Base-by-base conservation (phyloP, 1,140 invertebrate species). In the Aphaenogaster floridana region DNA sequence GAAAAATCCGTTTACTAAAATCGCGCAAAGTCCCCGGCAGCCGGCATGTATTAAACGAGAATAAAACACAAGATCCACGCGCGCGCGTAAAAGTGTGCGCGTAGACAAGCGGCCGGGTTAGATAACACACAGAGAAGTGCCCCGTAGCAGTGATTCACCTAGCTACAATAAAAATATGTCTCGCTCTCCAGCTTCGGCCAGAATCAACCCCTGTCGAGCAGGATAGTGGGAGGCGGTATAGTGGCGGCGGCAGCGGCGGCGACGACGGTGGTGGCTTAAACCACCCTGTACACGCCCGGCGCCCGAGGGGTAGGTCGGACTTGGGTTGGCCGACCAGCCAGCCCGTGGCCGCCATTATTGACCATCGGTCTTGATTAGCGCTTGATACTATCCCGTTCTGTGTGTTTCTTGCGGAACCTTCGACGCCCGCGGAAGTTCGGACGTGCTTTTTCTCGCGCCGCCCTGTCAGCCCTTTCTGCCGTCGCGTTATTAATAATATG, bases 171-270 rank as follows among this genome's bases (percentile, higher is more conserved):
- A 93, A 93, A 93, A 93, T 92, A 92, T 91, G 91, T 92, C 91
- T 84, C 89, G 72, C 63, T 91, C 87, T 90, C 79, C 63, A 92
- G 90, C 81, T 90, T 54, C 21, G 52, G 81, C 72, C 88, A 89
- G 94, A 93, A 93, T 91, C 93, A 93, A 79, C 94, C 93, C 94
- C 86, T 94, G 90, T 88, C 90, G 86, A 94, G 93, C 77, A 92
- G 90, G 88, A 92, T 92, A 79, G 86, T 79, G 87, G 80, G 78
- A 86, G 80, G 77, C 64, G 81, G 87, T 63, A 76, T 63, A 76
- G 80, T 13, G 90, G 93, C 80, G 91, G 93, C 84, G 92, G 78
- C 94, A 94, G 94, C 93, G 88, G 91, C 93, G 42, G 87, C 91
- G 45, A 88, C 94, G 77, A 94, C 93, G 84, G 71, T 71, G 90